Base-by-base conservation (phyloP, 2,888 invertebrate genomes). In the Myathropa florea region DNA sequence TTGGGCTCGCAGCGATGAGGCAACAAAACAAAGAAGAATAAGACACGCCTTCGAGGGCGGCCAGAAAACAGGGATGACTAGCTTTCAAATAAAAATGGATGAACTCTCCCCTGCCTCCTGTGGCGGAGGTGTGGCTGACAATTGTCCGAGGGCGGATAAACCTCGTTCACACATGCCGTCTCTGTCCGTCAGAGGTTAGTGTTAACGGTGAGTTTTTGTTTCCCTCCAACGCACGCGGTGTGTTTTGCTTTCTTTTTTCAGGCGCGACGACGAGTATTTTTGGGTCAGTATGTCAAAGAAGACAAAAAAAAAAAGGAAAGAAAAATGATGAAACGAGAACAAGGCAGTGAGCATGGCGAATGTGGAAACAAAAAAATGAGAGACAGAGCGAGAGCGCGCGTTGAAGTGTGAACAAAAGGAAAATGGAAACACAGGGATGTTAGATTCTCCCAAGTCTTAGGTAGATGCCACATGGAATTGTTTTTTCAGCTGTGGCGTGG, bases 281-380 rank as follows among this genome's bases (percentile, higher is more conserved):
- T 86, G 67, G 86, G 86, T 86, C 86, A 86, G 83, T 86, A 64
- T 86, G 86, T 83, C 86, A 86, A 46, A 83, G 71, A 33, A 64
- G 78, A 83, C 83, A 46, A 83, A 65, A 26, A 65, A 71, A 79
- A 75, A 18, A 10, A 65, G 73, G 24, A 53, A 36, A 64, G 9
- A 65, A 60, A 14, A 28, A 46, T 9, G 23, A 30, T 3, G 59
- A 6, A 23, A 57, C 1, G 57, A 57, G 57, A 57, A 23, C 12
- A 24, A 57, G 24, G 24, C 57, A 57, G 12, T 14, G 57, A 57
- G 46, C 46, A 3, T 57, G 14, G 57, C 23, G 46, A 46, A 18
- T 46, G 46, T n/a, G 46, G 46, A 46, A 7, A n/a, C 2, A 46
- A 46, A 0, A 18, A 18, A 39, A 12, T 26, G 33, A 55, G 18